Conservation (phyloP, 2,888 invertebrate genomes). For the Drosophila hawaiiensis region DNA sequence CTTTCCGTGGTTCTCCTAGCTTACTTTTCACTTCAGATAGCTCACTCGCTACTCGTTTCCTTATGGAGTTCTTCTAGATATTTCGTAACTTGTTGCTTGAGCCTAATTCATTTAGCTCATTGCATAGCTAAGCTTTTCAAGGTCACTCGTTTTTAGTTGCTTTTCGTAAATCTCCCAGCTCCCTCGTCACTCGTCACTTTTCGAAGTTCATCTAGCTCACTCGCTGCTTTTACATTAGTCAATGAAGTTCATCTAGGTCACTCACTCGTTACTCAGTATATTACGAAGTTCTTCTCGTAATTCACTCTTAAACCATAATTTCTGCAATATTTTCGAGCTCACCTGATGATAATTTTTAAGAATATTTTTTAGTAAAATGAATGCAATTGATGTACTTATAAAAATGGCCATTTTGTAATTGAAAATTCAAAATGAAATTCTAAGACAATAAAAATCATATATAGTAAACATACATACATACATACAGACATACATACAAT, state of each 20-base stretch:
- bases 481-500: constrained; percentile 38
- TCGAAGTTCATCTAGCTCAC: not conserved
- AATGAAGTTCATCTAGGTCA: too few relatives aligned
- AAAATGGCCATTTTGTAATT: constrained; percentile 28
- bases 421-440: constrained; percentile 37
- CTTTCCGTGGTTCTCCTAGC: not conserved
- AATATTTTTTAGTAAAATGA: constrained; percentile 7
- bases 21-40: not conserved
- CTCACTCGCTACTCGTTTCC: constrained; percentile 11
- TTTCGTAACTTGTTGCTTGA: not conserved
- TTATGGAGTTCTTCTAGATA: not conserved
- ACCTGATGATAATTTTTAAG: constrained; percentile 38
- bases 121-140: not conserved
- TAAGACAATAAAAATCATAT: constrained; percentile 55
- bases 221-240: not conserved
- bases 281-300: constrained; percentile 2
- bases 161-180: not conserved
- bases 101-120: not conserved
- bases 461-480: constrained; percentile 42
- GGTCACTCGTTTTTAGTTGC: not conserved
- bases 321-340: constrained; percentile 31
- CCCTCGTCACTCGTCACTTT: not conserved
- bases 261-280: constrained; percentile 2
- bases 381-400: constrained; percentile 34
- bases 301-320: constrained; percentile 18